Conservation (phyloP, 1,140 invertebrate genomes). For the Whitmania pigra region DNA sequence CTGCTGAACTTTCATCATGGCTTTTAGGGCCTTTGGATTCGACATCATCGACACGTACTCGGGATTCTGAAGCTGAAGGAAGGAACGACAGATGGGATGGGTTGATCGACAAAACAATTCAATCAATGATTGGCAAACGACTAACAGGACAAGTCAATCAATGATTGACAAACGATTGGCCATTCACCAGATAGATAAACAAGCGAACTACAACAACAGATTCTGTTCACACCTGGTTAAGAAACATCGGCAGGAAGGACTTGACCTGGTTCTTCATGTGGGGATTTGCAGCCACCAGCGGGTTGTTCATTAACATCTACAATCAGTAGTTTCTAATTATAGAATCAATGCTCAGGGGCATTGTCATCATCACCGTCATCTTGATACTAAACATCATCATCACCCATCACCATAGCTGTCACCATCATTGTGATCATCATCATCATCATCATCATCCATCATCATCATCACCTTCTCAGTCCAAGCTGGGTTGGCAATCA, state of each 20-base stretch:
- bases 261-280: neutral
- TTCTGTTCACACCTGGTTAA: neutral
- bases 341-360: neutral
- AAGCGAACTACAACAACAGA: neutral
- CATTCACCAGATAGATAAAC: neutral
- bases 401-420: neutral
- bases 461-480: neutral
- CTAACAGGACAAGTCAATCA: neutral
- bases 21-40: neutral
- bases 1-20: constrained; percentile 1
- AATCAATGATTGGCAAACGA: neutral
- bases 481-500: constrained; percentile 4
- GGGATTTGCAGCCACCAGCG: neutral
- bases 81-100: neutral
- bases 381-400: neutral
- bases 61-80: constrained; percentile 4
- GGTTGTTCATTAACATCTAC: constrained; percentile 1
- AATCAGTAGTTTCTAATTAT: neutral
- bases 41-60: neutral
- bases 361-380: neutral
- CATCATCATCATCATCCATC: neutral
- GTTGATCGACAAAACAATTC: neutral
- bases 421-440: neutral
- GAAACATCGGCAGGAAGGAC: neutral
- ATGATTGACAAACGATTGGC: neutral